phyloP scores from a whole-genome alignment of 2,113 vertebrate genomes.

The Gasterosteus nipponicus region DNA sequence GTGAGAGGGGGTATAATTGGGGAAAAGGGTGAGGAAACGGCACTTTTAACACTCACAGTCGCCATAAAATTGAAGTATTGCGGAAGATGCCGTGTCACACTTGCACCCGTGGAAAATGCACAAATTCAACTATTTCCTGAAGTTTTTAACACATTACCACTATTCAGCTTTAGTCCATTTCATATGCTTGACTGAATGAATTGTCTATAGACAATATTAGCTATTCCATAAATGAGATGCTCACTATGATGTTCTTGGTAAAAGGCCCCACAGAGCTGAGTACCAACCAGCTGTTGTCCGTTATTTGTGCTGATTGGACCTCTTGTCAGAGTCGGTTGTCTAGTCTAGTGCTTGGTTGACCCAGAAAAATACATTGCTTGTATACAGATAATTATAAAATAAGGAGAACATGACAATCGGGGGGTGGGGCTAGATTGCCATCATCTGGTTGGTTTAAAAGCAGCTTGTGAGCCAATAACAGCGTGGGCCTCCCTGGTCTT shows the following conservation, averaged over 20 bases:
- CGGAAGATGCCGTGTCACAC: not conserved
- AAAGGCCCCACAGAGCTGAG: too few relatives aligned
- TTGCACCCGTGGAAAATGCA: not conserved
- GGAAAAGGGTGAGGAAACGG: not conserved
- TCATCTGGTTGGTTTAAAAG: too few relatives aligned
- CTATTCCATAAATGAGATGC: not conserved
- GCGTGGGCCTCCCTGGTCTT: too few relatives aligned
- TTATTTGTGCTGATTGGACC: too few relatives aligned
- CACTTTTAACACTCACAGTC: not conserved
- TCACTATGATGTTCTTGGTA: too few relatives aligned
- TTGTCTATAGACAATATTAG: not conserved
- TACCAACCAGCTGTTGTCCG: too few relatives aligned
- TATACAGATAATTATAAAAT: not conserved
- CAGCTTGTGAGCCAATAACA: too few relatives aligned
- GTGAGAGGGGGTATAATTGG: constrained; percentile 39
- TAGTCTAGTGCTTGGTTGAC: not conserved
- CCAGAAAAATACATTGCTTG: too few relatives aligned
- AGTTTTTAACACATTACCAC: not conserved
- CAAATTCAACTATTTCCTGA: not conserved
- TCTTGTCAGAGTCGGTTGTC: not conserved
- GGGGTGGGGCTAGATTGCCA: too few relatives aligned
- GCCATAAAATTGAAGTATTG: not conserved
- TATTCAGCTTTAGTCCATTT: not conserved
- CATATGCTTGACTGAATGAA: not conserved
- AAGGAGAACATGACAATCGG: too few relatives aligned